phyloP scores from a whole-genome alignment of 1,140 invertebrate species.

The Thaumatotibia leucotreta region DNA sequence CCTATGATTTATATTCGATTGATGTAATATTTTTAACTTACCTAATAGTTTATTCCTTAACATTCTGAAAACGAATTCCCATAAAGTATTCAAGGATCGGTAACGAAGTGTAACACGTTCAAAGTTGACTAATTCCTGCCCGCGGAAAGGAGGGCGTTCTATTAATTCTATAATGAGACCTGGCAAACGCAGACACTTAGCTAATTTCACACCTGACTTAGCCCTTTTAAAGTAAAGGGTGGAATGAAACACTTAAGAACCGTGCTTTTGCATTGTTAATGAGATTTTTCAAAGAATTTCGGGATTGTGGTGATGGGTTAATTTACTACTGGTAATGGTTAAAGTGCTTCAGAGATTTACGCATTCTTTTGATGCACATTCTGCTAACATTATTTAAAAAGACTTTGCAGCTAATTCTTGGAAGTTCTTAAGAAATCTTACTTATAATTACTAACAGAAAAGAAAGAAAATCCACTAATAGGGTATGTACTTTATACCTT shows the following conservation, averaged over 20 bases:
- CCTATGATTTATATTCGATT: no score
- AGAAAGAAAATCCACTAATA: no score
- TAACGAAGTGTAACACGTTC: conserved; percentile 27
- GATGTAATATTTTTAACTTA: no score
- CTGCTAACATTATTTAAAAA: not conserved
- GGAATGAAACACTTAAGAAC: conserved; percentile 19
- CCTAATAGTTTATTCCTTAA: no score
- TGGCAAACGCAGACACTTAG: conserved; percentile 55
- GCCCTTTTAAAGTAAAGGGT: conserved; percentile 44
- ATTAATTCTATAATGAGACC: conserved; percentile 59
- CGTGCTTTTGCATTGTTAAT: conserved; percentile 54
- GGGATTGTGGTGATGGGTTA: not conserved
- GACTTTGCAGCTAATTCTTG: no score
- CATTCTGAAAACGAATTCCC: no score
- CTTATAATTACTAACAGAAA: no score
- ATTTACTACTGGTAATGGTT: not conserved
- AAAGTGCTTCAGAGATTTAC: not conserved
- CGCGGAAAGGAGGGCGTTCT: conserved; percentile 24
- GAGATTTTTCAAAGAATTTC: conserved; percentile 25
- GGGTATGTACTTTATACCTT: no score
- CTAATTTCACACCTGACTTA: conserved; percentile 64
- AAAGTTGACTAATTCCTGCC: conserved; percentile 45
- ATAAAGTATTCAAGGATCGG: not conserved
- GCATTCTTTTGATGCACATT: not conserved
- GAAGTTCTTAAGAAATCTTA: no score